Percentiles rank a stretch among this genome's conserved stretches.
These are phyloP conservation scores for Dascillus cervinus DNA, from an alignment of 2,888 invertebrate genomes.

Conservation along the genomic window DNA sequence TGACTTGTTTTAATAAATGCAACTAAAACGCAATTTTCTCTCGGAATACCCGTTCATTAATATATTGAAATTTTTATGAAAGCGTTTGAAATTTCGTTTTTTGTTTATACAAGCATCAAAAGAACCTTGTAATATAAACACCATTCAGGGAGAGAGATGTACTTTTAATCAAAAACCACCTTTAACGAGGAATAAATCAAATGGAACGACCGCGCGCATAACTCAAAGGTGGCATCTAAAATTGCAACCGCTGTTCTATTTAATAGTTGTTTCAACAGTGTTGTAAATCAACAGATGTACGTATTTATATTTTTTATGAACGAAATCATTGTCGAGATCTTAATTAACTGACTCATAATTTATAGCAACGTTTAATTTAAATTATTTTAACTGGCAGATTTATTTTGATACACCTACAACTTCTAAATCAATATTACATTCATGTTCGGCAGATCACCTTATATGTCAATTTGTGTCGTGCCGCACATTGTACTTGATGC, in stretches of 20 bases:
- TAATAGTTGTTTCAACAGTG: constrained; percentile 28
- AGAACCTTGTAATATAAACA: no score
- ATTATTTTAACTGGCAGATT: constrained; percentile 7
- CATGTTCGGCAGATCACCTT: no score
- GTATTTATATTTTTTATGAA: constrained; percentile 16
- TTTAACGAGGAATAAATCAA: constrained; percentile 29
- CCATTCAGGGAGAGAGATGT: no score
- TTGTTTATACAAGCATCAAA: no score
- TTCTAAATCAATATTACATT: no score
- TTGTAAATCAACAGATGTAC: constrained; percentile 22
- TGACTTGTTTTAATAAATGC: constrained; percentile 3
- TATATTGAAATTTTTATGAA: no score
- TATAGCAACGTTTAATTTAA: constrained; percentile 21
- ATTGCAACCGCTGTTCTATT: constrained; percentile 31
- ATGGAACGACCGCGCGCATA: constrained; percentile 23
- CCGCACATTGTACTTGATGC: no score
- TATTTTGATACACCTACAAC: no score
- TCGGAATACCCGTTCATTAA: not conserved
- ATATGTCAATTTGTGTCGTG: no score
- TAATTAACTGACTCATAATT: constrained; percentile 26
- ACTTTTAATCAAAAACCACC: constrained; percentile 30
- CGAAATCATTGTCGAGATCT: constrained; percentile 21
- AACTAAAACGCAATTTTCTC: not conserved
- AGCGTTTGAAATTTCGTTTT: no score
- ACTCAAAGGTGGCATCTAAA: constrained; percentile 29